A percentile compares a stretch with the other conserved stretches of the same genome.
Conservation (phyloP, 2,888 invertebrate species). For the Cheilosia soror region DNA sequence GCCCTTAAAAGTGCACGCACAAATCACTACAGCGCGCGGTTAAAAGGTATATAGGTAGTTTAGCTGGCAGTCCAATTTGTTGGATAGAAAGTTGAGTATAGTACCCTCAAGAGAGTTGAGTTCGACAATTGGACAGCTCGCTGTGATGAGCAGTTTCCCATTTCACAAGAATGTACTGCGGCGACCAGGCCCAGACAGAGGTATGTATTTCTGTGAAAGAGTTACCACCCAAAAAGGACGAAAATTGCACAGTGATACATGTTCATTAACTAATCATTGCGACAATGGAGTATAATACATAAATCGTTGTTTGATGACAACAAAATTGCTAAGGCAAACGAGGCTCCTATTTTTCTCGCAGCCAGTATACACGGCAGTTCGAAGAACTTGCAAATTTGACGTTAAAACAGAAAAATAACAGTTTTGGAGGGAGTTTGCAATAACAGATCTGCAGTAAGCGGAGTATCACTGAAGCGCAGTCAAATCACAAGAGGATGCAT, state of each 20-base stretch:
- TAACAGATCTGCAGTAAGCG: too few species aligned
- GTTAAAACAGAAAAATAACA: too few species aligned
- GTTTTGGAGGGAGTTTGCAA: too few species aligned
- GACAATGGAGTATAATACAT: not conserved
- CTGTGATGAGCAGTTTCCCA: slow-evolving; percentile 57
- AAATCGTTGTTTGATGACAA: too few species aligned
- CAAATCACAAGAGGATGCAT: too few species aligned
- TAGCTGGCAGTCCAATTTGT: slow-evolving; percentile 73
- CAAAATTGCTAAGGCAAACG: too few species aligned
- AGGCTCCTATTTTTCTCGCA: too few species aligned
- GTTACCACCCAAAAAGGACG: slow-evolving; percentile 14
- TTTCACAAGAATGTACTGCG: slow-evolving; percentile 34
- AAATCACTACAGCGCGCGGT: slow-evolving; percentile 49
- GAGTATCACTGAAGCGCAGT: too few species aligned
- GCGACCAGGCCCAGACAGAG: not conserved
- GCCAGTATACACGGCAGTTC: too few species aligned
- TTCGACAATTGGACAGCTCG: slow-evolving; percentile 49
- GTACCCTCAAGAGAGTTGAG: slow-evolving; percentile 51
- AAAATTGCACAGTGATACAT: not conserved
- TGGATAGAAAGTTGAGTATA: slow-evolving; percentile 70
- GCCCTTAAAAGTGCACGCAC: slow-evolving; percentile 74
- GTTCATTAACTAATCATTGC: not conserved
- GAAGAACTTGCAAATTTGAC: too few species aligned
- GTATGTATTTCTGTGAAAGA: not conserved
- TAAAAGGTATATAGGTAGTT: slow-evolving; percentile 37